A percentile compares a stretch with the other conserved stretches of the same genome.
These are phyloP conservation scores for Nymphalis urticae DNA, from an alignment of 2,888 invertebrate species.

Conservation along the genomic window DNA sequence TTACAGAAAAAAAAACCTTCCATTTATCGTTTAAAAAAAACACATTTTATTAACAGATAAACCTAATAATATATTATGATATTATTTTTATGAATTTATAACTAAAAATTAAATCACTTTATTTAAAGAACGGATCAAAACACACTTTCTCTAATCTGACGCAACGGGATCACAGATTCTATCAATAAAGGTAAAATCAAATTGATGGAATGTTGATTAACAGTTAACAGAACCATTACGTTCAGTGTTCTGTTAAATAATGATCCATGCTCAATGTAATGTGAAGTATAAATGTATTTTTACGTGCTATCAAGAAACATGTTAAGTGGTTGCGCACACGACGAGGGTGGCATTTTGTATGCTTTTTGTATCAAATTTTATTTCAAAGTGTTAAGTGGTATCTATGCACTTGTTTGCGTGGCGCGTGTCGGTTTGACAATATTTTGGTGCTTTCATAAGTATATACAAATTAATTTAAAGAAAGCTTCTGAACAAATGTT, in stretches of 20 bases:
- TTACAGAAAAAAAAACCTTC: too few relatives aligned
- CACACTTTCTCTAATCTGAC: slow-evolving; percentile 9
- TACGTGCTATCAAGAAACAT: slow-evolving; percentile 1
- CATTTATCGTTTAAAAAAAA: too few relatives aligned
- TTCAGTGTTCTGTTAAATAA: slow-evolving; percentile 17
- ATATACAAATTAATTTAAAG: too few relatives aligned
- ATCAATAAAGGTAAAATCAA: slow-evolving; percentile 13
- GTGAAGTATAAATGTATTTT: slow-evolving; percentile 21
- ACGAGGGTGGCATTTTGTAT: slow-evolving; percentile 26
- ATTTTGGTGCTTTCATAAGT: background rate
- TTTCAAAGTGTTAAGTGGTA: slow-evolving; percentile 25
- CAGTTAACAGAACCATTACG: slow-evolving; percentile 16
- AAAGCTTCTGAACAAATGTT: too few relatives aligned
- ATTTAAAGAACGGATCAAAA: background rate
- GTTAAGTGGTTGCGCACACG: slow-evolving; percentile 38
- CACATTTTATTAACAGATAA: too few relatives aligned
- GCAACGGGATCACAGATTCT: slow-evolving; percentile 6
- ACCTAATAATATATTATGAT: too few relatives aligned
- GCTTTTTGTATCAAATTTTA: slow-evolving; percentile 14
- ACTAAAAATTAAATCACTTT: background rate
- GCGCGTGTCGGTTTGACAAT: slow-evolving; percentile 24
- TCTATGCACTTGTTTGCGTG: slow-evolving; percentile 30
- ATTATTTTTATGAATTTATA: too few relatives aligned
- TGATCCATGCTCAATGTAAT: slow-evolving; percentile 18
- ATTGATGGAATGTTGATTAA: slow-evolving; percentile 20